Evolutionary conservation across 2,113 vertebrate species (phyloP).

Genomic region (Synodontis membranacea): DNA sequence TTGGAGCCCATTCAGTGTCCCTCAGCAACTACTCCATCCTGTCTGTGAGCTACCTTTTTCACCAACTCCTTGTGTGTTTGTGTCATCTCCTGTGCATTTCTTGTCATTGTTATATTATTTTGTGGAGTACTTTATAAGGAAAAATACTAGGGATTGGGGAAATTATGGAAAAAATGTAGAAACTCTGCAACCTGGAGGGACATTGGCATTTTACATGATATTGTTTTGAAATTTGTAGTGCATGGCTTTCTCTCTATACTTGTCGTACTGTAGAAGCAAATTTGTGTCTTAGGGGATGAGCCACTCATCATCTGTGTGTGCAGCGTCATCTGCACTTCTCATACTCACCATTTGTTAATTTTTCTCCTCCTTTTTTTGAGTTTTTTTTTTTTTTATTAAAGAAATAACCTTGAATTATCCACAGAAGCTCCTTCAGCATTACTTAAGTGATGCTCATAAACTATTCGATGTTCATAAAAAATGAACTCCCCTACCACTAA

Average conservation of each 20-base stretch:
- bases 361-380: neutral
- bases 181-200: neutral
- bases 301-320: neutral
- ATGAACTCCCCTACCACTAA: neutral
- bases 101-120: neutral
- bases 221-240: neutral
- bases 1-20: conserved; percentile 42
- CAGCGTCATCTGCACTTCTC: neutral
- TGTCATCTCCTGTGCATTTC: neutral
- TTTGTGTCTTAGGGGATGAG: neutral
- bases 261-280: neutral
- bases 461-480: neutral
- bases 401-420: neutral
- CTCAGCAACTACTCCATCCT: conserved; percentile 30
- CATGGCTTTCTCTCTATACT: neutral
- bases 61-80: conserved; percentile 5
- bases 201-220: neutral
- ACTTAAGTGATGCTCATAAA: neutral
- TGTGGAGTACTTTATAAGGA: neutral
- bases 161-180: neutral
- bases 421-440: neutral
- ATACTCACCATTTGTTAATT: neutral
- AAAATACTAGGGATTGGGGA: neutral
- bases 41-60: conserved; percentile 33
- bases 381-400: neutral